phyloP scores from a whole-genome alignment of 2,113 vertebrate species.

The Lipotes vexillifer region DNA sequence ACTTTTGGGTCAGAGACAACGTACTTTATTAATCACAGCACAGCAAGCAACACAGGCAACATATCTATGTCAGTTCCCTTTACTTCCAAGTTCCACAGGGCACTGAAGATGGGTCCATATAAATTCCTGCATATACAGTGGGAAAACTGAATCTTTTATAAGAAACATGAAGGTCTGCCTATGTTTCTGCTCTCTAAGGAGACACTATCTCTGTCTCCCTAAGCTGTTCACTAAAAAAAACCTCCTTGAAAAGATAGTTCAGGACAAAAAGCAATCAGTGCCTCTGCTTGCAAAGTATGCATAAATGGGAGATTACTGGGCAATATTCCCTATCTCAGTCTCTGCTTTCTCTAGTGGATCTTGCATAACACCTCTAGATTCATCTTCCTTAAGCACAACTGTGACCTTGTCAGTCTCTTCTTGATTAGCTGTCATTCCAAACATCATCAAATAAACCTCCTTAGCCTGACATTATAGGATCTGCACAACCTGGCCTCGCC shows the following conservation, averaged over 20 bases:
- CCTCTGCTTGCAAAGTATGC: background rate
- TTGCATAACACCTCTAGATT: background rate
- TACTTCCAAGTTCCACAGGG: background rate
- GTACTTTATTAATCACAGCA: background rate
- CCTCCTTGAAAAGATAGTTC: background rate
- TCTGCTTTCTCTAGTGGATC: background rate
- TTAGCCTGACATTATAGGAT: background rate
- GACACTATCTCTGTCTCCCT: background rate
- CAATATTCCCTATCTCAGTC: background rate
- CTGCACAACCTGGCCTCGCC: background rate
- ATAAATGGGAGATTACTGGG: background rate
- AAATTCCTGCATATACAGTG: background rate
- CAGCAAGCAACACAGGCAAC: background rate
- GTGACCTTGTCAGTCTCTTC: background rate
- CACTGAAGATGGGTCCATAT: background rate
- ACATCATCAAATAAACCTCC: background rate
- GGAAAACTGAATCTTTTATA: background rate
- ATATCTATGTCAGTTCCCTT: background rate
- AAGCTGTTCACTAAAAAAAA: background rate
- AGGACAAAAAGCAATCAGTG: background rate
- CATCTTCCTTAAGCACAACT: background rate
- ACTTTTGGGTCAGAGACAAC: background rate
- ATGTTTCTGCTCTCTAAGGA: background rate
- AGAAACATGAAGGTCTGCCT: background rate
- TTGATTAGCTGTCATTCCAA: background rate